Evolutionary conservation across 2,113 vertebrate genomes (phyloP).

Genomic region (Clarias gariepinus): DNA sequence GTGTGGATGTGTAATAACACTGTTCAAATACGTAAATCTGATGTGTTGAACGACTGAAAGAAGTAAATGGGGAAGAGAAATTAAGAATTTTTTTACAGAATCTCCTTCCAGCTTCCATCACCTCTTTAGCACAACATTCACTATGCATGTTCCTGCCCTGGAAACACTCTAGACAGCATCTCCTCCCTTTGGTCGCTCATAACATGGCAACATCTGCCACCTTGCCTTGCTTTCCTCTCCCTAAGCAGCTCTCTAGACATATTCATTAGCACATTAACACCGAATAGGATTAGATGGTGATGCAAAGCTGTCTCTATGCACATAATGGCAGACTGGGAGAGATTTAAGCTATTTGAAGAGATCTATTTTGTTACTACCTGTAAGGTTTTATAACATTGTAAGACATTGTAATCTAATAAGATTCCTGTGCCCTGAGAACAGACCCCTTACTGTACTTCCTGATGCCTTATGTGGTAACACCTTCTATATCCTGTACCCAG

Average conservation of each 20-base stretch:
- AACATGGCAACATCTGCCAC: neutral
- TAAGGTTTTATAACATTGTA: too few relatives aligned
- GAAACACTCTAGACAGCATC: neutral
- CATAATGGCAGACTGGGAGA: neutral
- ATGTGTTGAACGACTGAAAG: neutral
- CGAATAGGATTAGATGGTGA: neutral
- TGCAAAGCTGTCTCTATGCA: slow-evolving; percentile 2
- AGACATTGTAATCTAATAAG: too few relatives aligned
- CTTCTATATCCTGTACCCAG: too few relatives aligned
- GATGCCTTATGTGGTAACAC: too few relatives aligned
- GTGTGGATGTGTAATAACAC: neutral
- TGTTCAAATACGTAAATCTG: neutral
- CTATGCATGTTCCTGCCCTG: neutral
- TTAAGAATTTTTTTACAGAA: neutral
- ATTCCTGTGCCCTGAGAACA: too few relatives aligned
- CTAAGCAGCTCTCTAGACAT: neutral
- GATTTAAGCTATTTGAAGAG: neutral
- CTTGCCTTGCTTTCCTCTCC: neutral
- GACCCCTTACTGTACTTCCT: too few relatives aligned
- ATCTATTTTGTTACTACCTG: neutral
- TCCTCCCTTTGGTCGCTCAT: neutral
- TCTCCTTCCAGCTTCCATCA: neutral
- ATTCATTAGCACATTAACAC: slow-evolving; percentile 19
- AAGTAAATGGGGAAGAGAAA: neutral
- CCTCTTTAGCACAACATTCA: neutral